Conservation (phyloP, 2,888 invertebrate species). For the Coelogynopora nodosa region DNA sequence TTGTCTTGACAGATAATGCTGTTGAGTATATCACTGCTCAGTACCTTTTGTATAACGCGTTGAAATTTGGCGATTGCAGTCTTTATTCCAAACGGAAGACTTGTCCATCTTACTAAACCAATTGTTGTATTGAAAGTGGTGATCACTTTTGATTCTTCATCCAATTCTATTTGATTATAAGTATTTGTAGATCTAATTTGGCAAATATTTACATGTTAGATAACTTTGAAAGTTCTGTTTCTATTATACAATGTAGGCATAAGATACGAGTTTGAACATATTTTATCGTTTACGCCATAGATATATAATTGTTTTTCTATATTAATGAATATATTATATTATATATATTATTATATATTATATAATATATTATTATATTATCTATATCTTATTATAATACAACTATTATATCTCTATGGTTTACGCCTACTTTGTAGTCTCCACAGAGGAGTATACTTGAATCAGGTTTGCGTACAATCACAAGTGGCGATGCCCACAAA, state of each 20-base stretch:
- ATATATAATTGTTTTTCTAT: too few relatives aligned
- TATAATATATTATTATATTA: too few relatives aligned
- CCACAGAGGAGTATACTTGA: not conserved
- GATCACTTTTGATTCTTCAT: slow-evolving; percentile 22
- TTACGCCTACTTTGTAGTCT: slow-evolving; percentile 33
- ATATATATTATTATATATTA: too few relatives aligned
- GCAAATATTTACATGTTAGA: slow-evolving; percentile 38
- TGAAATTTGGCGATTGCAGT: slow-evolving; percentile 42
- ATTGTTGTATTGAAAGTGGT: slow-evolving; percentile 40
- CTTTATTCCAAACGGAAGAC: slow-evolving; percentile 40
- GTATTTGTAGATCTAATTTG: slow-evolving; percentile 35
- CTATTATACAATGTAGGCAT: slow-evolving; percentile 32
- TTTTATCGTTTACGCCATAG: slow-evolving; percentile 23
- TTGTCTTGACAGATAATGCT: slow-evolving; percentile 41
- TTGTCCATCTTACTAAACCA: slow-evolving; percentile 40
- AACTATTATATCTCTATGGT: too few relatives aligned
- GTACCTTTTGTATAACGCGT: slow-evolving; percentile 12
- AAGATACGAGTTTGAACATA: slow-evolving; percentile 33
- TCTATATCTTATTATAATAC: too few relatives aligned
- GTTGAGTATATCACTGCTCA: slow-evolving; percentile 29
- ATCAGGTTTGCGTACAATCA: slow-evolving; percentile 24
- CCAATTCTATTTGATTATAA: slow-evolving; percentile 41
- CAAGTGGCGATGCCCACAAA: slow-evolving; percentile 29
- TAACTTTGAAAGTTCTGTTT: slow-evolving; percentile 36
- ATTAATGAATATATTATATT: too few relatives aligned